These are phyloP conservation scores for Cranoglanis bouderius DNA, from an alignment of 2,113 vertebrate genomes.

Conservation along the genomic window DNA sequence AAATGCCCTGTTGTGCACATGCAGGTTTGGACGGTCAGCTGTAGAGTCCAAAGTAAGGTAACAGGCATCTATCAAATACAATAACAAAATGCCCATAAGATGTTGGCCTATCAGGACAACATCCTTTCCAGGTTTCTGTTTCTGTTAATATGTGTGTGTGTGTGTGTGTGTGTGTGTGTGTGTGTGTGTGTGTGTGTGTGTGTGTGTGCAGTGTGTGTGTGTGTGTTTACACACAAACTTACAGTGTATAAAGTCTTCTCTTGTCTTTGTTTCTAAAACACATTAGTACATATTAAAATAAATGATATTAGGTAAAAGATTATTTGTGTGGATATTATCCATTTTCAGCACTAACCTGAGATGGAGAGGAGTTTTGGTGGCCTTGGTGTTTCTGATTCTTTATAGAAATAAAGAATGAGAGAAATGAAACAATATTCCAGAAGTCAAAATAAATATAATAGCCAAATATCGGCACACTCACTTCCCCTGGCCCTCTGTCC, in stretches of 20 bases:
- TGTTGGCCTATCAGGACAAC: neutral
- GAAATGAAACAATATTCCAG: neutral
- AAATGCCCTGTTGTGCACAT: neutral
- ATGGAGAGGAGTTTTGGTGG: constrained; percentile 3
- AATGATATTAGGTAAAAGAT: neutral
- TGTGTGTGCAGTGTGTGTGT: too few species aligned
- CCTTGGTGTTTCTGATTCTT: neutral
- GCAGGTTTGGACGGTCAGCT: constrained; percentile 1
- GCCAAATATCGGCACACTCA: neutral
- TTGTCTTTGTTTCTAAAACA: constrained; percentile 8
- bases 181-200: too few species aligned
- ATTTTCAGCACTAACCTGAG: neutral
- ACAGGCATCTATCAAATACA: constrained; percentile 19
- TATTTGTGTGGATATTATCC: too few species aligned
- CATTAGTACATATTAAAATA: neutral
- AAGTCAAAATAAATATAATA: neutral
- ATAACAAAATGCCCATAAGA: neutral
- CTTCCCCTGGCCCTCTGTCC: neutral
- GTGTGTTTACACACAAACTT: neutral
- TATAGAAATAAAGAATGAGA: neutral
- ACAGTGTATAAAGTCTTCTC: neutral
- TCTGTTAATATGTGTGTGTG: neutral
- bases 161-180: too few species aligned
- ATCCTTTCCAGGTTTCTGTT: neutral
- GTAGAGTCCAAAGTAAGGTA: constrained; percentile 16